A percentile compares a stretch with the other conserved stretches of the same genome.
These are phyloP conservation scores for Nomada ferruginata DNA, from an alignment of 2,888 invertebrate species.

Conservation along the genomic window DNA sequence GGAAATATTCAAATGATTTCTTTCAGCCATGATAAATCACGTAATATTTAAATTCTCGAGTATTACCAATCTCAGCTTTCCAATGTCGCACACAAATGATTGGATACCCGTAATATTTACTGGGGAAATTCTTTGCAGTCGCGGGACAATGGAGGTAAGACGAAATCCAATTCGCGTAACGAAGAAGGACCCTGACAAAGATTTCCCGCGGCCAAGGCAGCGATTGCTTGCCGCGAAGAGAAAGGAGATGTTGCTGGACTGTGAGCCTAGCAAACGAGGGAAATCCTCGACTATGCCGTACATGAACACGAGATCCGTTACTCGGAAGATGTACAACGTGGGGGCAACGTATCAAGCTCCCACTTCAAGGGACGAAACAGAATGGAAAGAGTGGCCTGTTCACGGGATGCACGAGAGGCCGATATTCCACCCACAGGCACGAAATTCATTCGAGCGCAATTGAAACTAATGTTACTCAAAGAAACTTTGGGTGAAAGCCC, in stretches of 20 bases:
- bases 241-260: conserved; percentile 48
- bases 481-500: too few species aligned
- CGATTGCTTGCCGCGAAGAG: conserved; percentile 70
- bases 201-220: conserved; percentile 69
- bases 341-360: conserved; percentile 81
- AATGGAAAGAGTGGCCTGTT: conserved; percentile 81
- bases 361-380: conserved; percentile 72
- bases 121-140: conserved; percentile 29
- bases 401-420: conserved; percentile 83
- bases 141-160: conserved; percentile 66
- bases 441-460: neutral
- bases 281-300: conserved; percentile 70
- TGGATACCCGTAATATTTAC: neutral
- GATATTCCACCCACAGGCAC: conserved; percentile 79
- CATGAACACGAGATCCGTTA: conserved; percentile 82
- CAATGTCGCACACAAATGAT: too few species aligned
- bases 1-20: neutral
- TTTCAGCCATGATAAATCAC: too few species aligned
- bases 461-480: too few species aligned
- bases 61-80: too few species aligned
- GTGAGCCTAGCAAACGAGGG: conserved; percentile 59
- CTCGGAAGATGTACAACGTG: conserved; percentile 79
- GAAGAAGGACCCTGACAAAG: conserved; percentile 70
- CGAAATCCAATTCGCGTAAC: conserved; percentile 73
- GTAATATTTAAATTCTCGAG: neutral